Base-by-base conservation (phyloP, 2,888 invertebrate genomes). In the Ennomos quercinarius region DNA sequence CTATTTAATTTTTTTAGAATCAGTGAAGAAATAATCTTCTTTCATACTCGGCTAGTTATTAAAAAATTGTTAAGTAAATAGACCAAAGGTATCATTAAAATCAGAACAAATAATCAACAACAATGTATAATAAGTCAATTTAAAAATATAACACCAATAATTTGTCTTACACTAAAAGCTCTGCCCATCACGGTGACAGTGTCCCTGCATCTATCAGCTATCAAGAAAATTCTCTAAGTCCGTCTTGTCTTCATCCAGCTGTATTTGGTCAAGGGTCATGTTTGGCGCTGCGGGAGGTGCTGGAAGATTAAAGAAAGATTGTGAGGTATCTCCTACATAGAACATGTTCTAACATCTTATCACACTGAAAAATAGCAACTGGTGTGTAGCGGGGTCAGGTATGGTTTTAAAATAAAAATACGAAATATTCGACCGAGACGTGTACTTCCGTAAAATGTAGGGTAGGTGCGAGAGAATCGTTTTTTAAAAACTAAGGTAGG, bases 161-260 rank as follows among this genome's bases (percentile, higher is more conserved):
- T 61, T 49, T 57, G 41, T 61, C 68, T 68, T 68, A 66, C 57
- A 62, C 57, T 67, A 64, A 9, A 67, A 67, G 59, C 54, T 66
- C 63, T 27, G 46, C 11, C n/a, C 11, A 43, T 51, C 42, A 52
- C 10, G 1, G 10, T 5, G 9, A 52, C 10, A 1, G 10, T 5
- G 9, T 36, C 13, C 37, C 51, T 51, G 17, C 36, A 9, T 17
- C 37, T 43, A 77, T 89, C 81, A 91, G 74, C 87, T 90, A 47
- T 85, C 87, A 0, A 92, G 82, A 66, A 91, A 92, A 55, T 86
- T 84, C 68, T 92, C 91, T 65, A 92, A 70, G 63, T 89, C 90
- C 2, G 78, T 66, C 5, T 56, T 61, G 57, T 92, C 91, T 8
- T 82, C 78, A 0, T 92, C 90, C 46, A 92, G 72, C 53, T 91